Percentiles rank a stretch among this genome's conserved stretches.
Conservation (phyloP, 2,888 invertebrate genomes). For the Apodemia zela region DNA sequence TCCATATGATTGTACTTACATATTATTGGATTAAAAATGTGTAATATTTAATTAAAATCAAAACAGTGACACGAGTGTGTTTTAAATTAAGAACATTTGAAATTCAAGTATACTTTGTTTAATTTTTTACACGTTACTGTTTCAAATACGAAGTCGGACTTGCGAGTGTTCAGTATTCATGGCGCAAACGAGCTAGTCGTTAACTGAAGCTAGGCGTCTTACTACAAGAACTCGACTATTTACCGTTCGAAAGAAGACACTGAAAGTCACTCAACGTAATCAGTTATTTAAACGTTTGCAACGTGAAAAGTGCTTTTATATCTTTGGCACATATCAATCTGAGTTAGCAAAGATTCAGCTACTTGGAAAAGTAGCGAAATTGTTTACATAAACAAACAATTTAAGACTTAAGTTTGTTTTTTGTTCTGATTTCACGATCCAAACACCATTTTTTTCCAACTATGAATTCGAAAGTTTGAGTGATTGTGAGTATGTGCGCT, state of each 20-base stretch:
- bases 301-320: slow-evolving; percentile 19
- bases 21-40: no score
- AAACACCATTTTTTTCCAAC: no score
- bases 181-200: not conserved
- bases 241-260: slow-evolving; percentile 13
- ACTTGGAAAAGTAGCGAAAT: not conserved
- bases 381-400: not conserved
- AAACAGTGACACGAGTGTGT: not conserved
- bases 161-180: slow-evolving; percentile 1
- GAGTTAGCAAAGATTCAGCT: not conserved
- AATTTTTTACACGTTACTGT: not conserved
- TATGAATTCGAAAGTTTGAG: no score
- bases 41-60: not conserved
- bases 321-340: slow-evolving; percentile 19
- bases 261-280: slow-evolving; percentile 21
- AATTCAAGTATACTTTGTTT: not conserved
- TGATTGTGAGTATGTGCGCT: no score
- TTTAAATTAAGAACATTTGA: not conserved
- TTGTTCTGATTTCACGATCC: not conserved
- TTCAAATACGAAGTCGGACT: not conserved
- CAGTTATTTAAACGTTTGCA: slow-evolving; percentile 22
- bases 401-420: not conserved
- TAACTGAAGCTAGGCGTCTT: not conserved
- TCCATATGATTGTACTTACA: no score
- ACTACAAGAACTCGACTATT: slow-evolving; percentile 9